phyloP scores from a whole-genome alignment of 2,113 vertebrate genomes.

The Alectura lathami region DNA sequence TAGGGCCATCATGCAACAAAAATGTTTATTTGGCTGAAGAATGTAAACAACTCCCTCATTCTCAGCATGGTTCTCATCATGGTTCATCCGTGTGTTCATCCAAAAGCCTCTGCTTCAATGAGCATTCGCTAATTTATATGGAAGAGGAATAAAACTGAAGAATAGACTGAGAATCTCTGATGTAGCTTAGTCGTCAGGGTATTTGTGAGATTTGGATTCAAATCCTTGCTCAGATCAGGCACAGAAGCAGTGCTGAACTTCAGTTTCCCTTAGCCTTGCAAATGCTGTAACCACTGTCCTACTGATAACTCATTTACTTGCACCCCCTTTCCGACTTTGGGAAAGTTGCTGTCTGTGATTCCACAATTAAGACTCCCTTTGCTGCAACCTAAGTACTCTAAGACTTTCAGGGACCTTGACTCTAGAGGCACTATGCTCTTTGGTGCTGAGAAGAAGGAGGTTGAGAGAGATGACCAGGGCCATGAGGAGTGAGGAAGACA shows the following conservation, averaged over 20 bases:
- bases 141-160: background rate
- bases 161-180: background rate
- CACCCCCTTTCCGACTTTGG: background rate
- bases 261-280: background rate
- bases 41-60: background rate
- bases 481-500: no score
- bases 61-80: no score
- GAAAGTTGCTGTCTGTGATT: background rate
- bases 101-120: background rate
- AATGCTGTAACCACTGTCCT: background rate
- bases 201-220: background rate
- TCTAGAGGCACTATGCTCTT: background rate
- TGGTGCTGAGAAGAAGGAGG: no score
- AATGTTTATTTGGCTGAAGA: background rate
- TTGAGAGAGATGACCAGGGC: background rate
- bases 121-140: background rate
- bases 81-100: background rate
- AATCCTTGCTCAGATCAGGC: background rate
- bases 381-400: background rate
- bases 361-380: background rate
- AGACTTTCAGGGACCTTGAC: background rate
- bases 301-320: rapidly evolving
- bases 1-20: background rate
- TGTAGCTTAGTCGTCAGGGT: background rate
- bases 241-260: background rate